phyloP scores from a whole-genome alignment of 2,888 invertebrate species.

The Trichopoda pennipes region DNA sequence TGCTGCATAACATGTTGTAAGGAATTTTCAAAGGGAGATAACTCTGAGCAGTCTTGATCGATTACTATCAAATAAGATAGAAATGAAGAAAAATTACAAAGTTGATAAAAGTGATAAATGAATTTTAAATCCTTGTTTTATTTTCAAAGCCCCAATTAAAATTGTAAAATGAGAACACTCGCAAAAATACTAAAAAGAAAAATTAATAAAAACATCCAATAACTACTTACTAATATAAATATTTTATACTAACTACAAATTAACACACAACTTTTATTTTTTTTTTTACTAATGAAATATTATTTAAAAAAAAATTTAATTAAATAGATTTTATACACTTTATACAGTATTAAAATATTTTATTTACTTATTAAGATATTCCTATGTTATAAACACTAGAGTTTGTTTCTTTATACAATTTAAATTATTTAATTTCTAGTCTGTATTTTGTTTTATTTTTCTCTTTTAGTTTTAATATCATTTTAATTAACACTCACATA shows the following conservation, averaged over 20 bases:
- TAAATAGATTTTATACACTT: slow-evolving; percentile 38
- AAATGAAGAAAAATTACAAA: too few relatives aligned
- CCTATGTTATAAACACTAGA: neutral
- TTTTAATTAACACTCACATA: slow-evolving; percentile 40
- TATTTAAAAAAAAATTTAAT: slow-evolving; percentile 5
- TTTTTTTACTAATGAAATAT: slow-evolving; percentile 27
- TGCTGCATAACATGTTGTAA: too few relatives aligned
- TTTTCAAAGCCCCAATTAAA: too few relatives aligned
- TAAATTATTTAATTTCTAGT: slow-evolving; percentile 5
- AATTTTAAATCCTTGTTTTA: too few relatives aligned
- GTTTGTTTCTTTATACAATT: neutral
- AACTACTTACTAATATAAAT: slow-evolving; percentile 23
- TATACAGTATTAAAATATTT: neutral
- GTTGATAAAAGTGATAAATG: too few relatives aligned
- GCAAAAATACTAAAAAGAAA: too few relatives aligned
- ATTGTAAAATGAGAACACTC: too few relatives aligned
- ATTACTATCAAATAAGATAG: too few relatives aligned
- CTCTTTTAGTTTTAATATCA: neutral
- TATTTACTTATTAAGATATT: neutral
- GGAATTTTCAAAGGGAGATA: too few relatives aligned
- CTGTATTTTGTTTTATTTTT: neutral
- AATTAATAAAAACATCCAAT: slow-evolving; percentile 13
- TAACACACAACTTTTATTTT: slow-evolving; percentile 61
- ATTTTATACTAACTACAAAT: slow-evolving; percentile 56
- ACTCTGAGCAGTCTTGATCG: too few relatives aligned